phyloP scores from a whole-genome alignment of 2,888 invertebrate genomes.

The Stegophylla sp. region DNA sequence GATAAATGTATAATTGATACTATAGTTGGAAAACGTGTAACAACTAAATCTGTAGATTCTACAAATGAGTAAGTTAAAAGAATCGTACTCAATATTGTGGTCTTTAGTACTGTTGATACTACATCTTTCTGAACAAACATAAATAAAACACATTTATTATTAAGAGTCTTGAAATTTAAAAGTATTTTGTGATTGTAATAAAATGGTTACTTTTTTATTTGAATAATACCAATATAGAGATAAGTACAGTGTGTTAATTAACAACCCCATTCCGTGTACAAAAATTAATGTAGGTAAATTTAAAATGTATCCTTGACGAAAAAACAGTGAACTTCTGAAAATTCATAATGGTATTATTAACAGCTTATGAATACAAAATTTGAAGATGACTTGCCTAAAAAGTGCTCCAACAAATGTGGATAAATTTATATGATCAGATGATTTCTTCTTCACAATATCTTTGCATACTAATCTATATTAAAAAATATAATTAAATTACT shows the following conservation, averaged over 20 bases:
- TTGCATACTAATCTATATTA: constrained; percentile 39
- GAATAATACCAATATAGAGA: constrained; percentile 38
- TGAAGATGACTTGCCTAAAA: constrained; percentile 26
- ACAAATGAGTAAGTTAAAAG: constrained; percentile 33
- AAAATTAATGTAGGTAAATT: constrained; percentile 38
- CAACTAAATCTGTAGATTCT: constrained; percentile 42
- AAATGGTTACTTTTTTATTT: constrained; percentile 31
- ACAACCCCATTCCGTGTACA: constrained; percentile 38
- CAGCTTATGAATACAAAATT: not conserved
- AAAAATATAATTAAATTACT: not conserved
- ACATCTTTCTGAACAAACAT: not conserved
- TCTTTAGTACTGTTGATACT: not conserved
- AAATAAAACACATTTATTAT: not conserved
- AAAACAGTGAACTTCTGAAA: constrained; percentile 50
- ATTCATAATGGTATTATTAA: not conserved
- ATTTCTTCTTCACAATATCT: constrained; percentile 34
- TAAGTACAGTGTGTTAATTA: constrained; percentile 35
- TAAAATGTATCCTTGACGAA: constrained; percentile 24
- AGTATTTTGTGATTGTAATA: not conserved
- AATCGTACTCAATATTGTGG: not conserved
- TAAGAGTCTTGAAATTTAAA: not conserved
- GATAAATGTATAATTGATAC: constrained; percentile 37
- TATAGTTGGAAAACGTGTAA: constrained; percentile 14
- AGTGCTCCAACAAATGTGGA: constrained; percentile 41
- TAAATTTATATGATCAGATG: constrained; percentile 27